These are phyloP conservation scores for Rostratula benghalensis DNA, from an alignment of 2,113 vertebrate species.

Conservation along the genomic window DNA sequence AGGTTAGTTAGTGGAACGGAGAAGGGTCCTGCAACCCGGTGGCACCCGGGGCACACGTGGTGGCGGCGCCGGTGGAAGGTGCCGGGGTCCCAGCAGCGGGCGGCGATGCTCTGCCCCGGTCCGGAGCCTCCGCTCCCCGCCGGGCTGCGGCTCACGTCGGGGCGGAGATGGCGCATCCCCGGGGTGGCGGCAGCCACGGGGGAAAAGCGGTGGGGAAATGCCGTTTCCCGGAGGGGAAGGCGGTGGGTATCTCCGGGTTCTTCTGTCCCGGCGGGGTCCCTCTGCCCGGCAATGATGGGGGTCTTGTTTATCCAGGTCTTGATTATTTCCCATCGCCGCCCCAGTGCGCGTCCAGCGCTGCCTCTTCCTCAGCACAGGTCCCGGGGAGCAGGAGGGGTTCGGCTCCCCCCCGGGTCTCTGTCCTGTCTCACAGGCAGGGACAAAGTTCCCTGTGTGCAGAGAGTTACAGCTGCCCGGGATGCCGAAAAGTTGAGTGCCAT, in stretches of 20 bases:
- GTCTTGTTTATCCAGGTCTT: background rate
- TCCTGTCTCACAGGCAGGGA: background rate
- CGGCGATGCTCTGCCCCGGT: background rate
- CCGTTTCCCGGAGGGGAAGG: background rate
- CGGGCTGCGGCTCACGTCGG: background rate
- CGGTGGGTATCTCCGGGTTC: background rate
- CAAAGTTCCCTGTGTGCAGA: background rate
- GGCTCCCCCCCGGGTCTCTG: background rate
- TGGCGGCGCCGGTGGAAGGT: background rate
- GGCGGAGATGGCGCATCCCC: background rate
- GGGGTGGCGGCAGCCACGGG: background rate
- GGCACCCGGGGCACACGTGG: background rate
- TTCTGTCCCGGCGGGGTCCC: background rate
- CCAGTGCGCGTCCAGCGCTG: background rate
- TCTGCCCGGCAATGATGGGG: background rate
- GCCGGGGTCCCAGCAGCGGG: background rate
- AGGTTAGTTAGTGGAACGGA: background rate
- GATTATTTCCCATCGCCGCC: rapidly evolving
- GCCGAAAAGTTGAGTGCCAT: background rate
- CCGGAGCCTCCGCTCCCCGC: background rate
- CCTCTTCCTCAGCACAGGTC: background rate
- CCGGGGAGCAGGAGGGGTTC: background rate
- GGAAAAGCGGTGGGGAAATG: background rate
- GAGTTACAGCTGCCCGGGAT: rapidly evolving
- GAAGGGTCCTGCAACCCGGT: background rate